phyloP scores from a whole-genome alignment of 2,797 vertebrate species.

The Atherinosoma microstoma region DNA sequence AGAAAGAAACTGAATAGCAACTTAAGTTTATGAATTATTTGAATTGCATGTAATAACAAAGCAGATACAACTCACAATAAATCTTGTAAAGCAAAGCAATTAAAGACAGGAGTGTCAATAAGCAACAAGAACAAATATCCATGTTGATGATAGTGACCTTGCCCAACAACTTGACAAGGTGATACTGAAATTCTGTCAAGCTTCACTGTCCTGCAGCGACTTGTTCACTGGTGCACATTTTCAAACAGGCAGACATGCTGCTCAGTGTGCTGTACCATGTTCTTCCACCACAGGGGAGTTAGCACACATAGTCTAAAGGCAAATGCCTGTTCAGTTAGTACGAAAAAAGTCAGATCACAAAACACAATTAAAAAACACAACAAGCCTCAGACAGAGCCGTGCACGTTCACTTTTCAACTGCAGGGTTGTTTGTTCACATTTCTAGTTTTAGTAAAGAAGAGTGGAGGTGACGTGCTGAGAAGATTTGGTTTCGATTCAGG shows the following conservation, averaged over 20 bases:
- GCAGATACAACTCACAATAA: constrained; percentile 1
- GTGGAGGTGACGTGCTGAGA: constrained; percentile 42
- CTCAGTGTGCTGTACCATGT: constrained; percentile 44
- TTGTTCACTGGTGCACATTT: constrained; percentile 68
- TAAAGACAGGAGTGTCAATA: constrained; percentile 27
- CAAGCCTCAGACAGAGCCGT: not conserved
- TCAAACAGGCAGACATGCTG: constrained; percentile 64
- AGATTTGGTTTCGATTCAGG: constrained; percentile 73
- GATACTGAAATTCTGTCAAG: constrained; percentile 67
- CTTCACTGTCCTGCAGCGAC: constrained; percentile 66
- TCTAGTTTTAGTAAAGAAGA: constrained; percentile 32
- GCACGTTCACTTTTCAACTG: constrained; percentile 8
- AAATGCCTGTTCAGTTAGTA: constrained; percentile 44
- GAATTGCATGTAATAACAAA: constrained; percentile 7
- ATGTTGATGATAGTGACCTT: constrained; percentile 60
- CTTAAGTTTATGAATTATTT: constrained; percentile 15
- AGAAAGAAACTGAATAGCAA: constrained; percentile 18
- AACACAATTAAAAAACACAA: constrained; percentile 24
- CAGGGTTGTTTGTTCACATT: constrained; percentile 36
- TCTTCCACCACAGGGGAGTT: constrained; percentile 57
- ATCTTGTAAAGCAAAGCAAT: constrained; percentile 8
- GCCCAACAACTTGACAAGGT: constrained; percentile 62
- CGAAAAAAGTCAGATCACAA: constrained; percentile 33
- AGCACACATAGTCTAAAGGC: constrained; percentile 40
- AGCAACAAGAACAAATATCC: constrained; percentile 35